phyloP scores from a whole-genome alignment of 2,113 vertebrate species.

The Telmatochromis sp. region DNA sequence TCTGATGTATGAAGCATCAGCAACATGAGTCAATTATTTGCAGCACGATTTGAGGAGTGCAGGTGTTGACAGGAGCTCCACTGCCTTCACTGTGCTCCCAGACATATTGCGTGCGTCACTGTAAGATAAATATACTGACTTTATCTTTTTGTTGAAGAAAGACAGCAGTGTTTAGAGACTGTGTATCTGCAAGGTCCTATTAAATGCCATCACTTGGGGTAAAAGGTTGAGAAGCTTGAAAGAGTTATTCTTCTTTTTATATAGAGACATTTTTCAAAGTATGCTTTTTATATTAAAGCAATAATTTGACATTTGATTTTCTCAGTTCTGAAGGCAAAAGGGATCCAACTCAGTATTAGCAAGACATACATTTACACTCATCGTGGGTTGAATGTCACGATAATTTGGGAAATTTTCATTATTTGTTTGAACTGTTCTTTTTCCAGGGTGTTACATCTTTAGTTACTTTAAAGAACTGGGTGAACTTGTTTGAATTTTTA shows the following conservation, averaged over 20 bases:
- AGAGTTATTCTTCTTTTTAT: neutral
- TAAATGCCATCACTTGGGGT: neutral
- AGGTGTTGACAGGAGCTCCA: conserved; percentile 16
- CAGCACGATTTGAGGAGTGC: conserved; percentile 1
- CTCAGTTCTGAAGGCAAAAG: neutral
- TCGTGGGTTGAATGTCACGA: neutral
- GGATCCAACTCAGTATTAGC: neutral
- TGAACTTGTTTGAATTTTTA: neutral
- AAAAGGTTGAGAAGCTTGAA: neutral
- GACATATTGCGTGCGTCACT: neutral
- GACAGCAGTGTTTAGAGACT: neutral
- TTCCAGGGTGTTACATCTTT: neutral
- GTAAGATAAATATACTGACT: neutral
- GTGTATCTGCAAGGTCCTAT: neutral
- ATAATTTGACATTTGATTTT: neutral
- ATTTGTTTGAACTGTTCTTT: neutral
- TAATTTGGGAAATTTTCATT: neutral
- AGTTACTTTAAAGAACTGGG: neutral
- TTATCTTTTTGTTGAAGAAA: neutral
- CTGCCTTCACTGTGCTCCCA: neutral
- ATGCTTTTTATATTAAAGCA: neutral
- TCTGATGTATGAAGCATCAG: conserved; percentile 18
- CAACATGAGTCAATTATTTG: conserved; percentile 39
- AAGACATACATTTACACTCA: neutral
- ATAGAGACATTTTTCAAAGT: neutral